Conservation (phyloP, 2,113 vertebrate genomes). For the Vireo altiloquus region DNA sequence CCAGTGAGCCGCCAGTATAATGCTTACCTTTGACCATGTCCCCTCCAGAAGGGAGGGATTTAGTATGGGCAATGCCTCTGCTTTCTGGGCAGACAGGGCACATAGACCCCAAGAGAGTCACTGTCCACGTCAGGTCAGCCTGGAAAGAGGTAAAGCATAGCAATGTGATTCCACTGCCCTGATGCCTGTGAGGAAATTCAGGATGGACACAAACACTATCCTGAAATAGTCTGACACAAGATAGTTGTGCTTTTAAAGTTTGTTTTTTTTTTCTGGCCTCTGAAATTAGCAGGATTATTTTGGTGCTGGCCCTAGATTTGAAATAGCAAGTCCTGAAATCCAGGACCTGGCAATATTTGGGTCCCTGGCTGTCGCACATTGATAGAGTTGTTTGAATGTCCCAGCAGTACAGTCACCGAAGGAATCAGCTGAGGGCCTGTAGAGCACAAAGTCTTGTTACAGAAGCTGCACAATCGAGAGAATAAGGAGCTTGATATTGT, state of each 20-base stretch:
- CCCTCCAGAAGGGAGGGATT: neutral
- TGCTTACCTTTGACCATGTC: neutral
- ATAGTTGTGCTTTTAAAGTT: neutral
- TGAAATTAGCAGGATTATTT: conserved; percentile 39
- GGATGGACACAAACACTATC: neutral
- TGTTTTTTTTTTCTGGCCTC: neutral
- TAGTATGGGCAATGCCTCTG: neutral
- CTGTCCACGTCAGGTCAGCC: neutral
- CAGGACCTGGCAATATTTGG: neutral
- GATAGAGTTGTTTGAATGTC: neutral
- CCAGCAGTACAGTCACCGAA: neutral
- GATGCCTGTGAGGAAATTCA: neutral
- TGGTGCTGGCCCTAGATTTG: neutral
- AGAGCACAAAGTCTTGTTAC: neutral
- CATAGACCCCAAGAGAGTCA: neutral
- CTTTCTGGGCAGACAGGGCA: neutral
- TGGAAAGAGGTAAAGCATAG: neutral
- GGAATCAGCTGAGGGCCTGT: neutral
- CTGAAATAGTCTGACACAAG: neutral
- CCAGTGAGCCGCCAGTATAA: neutral
- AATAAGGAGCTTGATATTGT: conserved; percentile 4
- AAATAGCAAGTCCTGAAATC: neutral
- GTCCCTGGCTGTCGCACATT: neutral
- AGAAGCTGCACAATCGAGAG: rapidly evolving
- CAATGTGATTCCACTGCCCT: neutral